These are phyloP conservation scores for Atractosteus spatula DNA, from an alignment of 2,113 vertebrate genomes.

Conservation along the genomic window DNA sequence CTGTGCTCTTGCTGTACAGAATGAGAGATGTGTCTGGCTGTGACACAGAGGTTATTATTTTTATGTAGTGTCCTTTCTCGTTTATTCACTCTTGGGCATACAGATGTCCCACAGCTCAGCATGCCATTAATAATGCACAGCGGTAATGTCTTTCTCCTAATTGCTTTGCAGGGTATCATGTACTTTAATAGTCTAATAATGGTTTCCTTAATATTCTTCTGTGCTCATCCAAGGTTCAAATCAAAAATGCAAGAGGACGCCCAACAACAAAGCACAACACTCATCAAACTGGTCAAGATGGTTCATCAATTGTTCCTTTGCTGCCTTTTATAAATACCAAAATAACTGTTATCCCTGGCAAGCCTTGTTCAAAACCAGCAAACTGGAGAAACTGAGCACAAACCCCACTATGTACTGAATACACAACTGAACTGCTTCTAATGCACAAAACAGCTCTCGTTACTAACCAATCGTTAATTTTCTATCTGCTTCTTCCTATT, in stretches of 20 bases:
- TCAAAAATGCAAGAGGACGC: neutral
- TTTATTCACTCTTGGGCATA: neutral
- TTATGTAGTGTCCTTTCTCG: neutral
- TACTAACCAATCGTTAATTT: no score
- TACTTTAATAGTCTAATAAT: neutral
- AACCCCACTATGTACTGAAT: no score
- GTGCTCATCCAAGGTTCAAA: neutral
- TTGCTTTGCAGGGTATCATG: neutral
- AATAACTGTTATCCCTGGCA: no score
- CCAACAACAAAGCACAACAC: no score
- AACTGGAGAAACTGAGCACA: no score
- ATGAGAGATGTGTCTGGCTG: neutral
- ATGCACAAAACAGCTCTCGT: no score
- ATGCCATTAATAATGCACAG: slow-evolving; percentile 9
- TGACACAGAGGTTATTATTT: neutral
- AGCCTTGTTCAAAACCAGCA: no score
- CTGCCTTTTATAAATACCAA: no score
- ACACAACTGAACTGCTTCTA: no score
- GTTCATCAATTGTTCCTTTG: no score
- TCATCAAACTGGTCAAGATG: no score
- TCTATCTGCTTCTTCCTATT: no score
- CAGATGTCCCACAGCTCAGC: neutral
- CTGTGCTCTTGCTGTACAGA: neutral
- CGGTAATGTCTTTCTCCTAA: neutral
- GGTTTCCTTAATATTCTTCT: neutral